Base-by-base conservation (phyloP, 1,140 invertebrate species). In the Drosophila miranda region DNA sequence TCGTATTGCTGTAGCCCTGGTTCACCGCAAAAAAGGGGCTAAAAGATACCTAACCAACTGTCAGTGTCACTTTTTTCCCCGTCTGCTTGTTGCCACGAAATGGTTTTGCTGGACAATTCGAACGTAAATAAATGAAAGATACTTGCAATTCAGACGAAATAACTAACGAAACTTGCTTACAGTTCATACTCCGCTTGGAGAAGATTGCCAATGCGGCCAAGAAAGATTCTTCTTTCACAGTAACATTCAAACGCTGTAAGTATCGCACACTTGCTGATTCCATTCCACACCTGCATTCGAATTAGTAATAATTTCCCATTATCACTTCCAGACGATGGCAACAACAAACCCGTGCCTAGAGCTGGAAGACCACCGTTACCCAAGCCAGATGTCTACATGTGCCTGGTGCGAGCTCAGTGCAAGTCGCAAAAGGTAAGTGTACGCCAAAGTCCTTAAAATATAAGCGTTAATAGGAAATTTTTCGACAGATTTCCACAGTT, bases 221-320 rank as follows among this genome's bases (percentile, higher is more conserved):
- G 73, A 68, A 91, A 8, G 92, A 92, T 81, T 94, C 94, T 23
- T 93, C 94, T 28, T 94, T 95, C 23, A 92, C 92, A n/a, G 91
- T 95, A 61, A 94, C 94, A 54, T 94, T 95, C 79, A 95, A 95
- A 89, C 92, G 93, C 90, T 95, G 94, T 95, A 92, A 94, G 94
- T 93, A 66, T 13, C 16, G 13, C 7, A 38, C 34, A 38, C 34
- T 2, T 13, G 34, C 11, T 11, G 11, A 38, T 11, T 34, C 30
- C 30, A 34, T 8, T 9, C 30, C 8, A 3, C 30, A 34, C 30
- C 9, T 34, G 8, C 30, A 34, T 38, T 13, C 11, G 34, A 53
- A 53, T 45, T 45, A 14, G 38, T 54, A 21, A 50, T 3, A 23
- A 23, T 5, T 54, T 44, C 9, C 11, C 23, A 5, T 41, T 9